phyloP scores from a whole-genome alignment of 2,797 vertebrate genomes.

The Xiphorhynchus erythropygius region DNA sequence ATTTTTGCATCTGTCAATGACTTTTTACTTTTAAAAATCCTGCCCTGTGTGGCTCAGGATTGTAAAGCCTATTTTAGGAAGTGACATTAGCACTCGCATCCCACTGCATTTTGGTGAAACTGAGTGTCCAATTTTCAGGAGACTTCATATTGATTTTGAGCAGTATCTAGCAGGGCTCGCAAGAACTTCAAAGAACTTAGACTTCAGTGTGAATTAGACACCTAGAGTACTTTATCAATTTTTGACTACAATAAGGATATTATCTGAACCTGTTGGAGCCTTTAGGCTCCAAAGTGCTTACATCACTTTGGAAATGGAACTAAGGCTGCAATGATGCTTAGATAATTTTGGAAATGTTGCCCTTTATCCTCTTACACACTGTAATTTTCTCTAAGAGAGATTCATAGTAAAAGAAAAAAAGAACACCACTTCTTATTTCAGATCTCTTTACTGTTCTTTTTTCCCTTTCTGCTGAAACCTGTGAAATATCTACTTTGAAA shows the following conservation, averaged over 20 bases:
- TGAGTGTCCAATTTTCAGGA: constrained; percentile 19
- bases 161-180: not conserved
- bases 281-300: not conserved
- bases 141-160: not conserved
- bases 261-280: constrained; percentile 19
- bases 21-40: not conserved
- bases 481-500: not conserved
- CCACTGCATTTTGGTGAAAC: not conserved
- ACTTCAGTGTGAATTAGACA: constrained; percentile 17
- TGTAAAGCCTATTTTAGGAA: constrained; percentile 3
- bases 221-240: not conserved
- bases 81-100: not conserved
- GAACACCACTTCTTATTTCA: not conserved
- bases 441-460: not conserved
- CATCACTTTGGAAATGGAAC: constrained; percentile 42
- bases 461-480: not conserved
- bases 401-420: not conserved
- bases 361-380: not conserved
- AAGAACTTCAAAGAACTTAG: constrained; percentile 11
- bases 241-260: constrained; percentile 3
- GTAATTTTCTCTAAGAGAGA: not conserved
- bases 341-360: constrained; percentile 39
- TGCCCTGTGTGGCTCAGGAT: not conserved
- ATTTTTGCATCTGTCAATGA: not conserved
- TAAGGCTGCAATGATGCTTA: not conserved